Evolutionary conservation across 2,888 invertebrate species (phyloP), one percentile per base, ranked within the genome.

Genomic region (Incurvaria masculella): DNA sequence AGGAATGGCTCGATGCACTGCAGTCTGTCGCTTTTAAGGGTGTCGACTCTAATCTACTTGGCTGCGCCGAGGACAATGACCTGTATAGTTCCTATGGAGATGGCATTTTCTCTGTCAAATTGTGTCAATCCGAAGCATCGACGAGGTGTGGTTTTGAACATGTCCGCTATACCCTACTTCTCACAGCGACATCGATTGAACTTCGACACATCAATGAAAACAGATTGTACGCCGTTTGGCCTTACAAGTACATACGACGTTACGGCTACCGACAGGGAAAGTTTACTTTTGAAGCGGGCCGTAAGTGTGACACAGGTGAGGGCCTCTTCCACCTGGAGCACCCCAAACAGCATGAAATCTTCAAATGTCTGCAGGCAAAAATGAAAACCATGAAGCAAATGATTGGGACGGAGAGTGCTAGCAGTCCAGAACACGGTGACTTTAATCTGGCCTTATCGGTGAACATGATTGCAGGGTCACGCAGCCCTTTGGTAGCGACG

Each of bases 341-440:
- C 63, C 83, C 85, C 40, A 90, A 90, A 64, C 89, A 90, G 53
- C 88, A 89, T 56, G 91, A 91, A 65, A 89, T 92, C 54, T 92
- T 84, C 55, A 85, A 89, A 53, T 91, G 90, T 61, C 80, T 92
- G 57, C 87, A 89, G 10, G 80, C 88, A 4, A 91, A 90, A 69
- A 92, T 92, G 89, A 90, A 90, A 62, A 88, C 86, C 1, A 92
- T 92, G 91, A 91, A 91, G 62, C 89, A 91, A 64, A 75, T 89
- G 57, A 80, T 91, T 51, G 86, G 83, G n/a, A 85, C 82, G 56
- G 89, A 89, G 55, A 82, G 81, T 54, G 61, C 82, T 10, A 80
- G 80, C 56, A 82, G 81, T 59, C 78, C 86, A 47, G 88, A 88
- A 52, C 87, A 86, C 61, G 85, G 85, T 47, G 90, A 91, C 59